Conservation (phyloP, 2,113 vertebrate genomes). For the Anhinga rufa region DNA sequence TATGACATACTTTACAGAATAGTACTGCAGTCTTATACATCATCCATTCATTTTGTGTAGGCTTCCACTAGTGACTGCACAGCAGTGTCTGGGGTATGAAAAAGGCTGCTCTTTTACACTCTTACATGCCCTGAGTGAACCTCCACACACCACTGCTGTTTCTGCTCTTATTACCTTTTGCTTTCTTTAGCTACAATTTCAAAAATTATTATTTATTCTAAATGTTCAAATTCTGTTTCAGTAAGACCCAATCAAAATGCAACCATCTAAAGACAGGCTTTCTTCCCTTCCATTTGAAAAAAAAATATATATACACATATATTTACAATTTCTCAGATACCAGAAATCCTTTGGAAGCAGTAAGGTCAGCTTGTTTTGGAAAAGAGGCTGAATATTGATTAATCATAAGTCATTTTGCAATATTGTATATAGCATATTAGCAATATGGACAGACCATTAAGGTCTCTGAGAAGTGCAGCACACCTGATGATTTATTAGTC, state of each 20-base stretch:
- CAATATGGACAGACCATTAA: neutral
- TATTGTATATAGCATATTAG: neutral
- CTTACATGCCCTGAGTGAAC: neutral
- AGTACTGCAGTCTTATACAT: neutral
- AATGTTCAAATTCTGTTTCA: neutral
- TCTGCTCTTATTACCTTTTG: neutral
- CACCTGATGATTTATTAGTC: neutral
- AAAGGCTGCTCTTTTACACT: neutral
- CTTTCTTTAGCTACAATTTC: neutral
- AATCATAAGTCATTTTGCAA: neutral
- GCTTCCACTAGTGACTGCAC: neutral
- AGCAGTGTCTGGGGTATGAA: neutral
- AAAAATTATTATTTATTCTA: neutral
- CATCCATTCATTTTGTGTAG: neutral
- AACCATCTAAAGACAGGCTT: neutral
- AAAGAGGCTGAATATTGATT: neutral
- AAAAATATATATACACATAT: neutral
- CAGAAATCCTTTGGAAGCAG: neutral
- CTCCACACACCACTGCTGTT: neutral
- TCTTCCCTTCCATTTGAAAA: neutral
- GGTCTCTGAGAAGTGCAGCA: neutral
- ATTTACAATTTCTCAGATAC: neutral
- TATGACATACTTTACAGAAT: neutral
- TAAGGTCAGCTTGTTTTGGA: neutral
- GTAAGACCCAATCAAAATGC: neutral